Base-by-base conservation (phyloP, 1,140 invertebrate species). In the Olivierus martensii region DNA sequence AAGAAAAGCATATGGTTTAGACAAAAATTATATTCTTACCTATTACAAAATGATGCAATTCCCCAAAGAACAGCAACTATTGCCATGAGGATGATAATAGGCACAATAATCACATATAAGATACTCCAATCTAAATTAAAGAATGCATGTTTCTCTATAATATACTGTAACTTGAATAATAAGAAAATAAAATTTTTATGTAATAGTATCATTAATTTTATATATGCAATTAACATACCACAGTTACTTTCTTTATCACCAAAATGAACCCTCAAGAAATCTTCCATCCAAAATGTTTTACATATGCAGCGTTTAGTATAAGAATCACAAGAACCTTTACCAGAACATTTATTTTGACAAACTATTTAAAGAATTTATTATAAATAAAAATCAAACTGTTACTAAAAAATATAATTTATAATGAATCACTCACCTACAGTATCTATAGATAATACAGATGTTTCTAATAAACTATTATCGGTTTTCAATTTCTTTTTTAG, bases 271-370 rank as follows among this genome's bases (percentile, higher is more conserved):
- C 77, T 70, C 65, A 84, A 71, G 46, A 80, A 68, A 67, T 83
- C 79, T 63, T 89, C 81, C 87, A 94, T 94, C 90, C 90, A 96
- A 73, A 94, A 95, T 28, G 87, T 83, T 70, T 93, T 87, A 71
- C 91, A 96, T 46, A 85, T 73, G 64, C 91, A 96, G 47, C 79
- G 75, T 63, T 88, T 77, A 10, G 83, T 83, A 57, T 79, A 76
- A 65, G 84, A 80, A 69, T 92, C 81, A 69, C 91, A 95, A 17
- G 79, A 77, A 39, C 90, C 91, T 70, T 94, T 89, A 2, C 83
- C 84, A 38, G 90, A 93, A 72, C 90, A 95, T 68, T 87, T 80
- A 70, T 92, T 92, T 64, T 94, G 87, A 62, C 91, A 95, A 44
- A 91, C 28, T 28, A 9, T 28, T 28, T 28, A 28, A 28, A 28